phyloP scores from a whole-genome alignment of 2,888 invertebrate species.

The Poecilus cupreus region DNA sequence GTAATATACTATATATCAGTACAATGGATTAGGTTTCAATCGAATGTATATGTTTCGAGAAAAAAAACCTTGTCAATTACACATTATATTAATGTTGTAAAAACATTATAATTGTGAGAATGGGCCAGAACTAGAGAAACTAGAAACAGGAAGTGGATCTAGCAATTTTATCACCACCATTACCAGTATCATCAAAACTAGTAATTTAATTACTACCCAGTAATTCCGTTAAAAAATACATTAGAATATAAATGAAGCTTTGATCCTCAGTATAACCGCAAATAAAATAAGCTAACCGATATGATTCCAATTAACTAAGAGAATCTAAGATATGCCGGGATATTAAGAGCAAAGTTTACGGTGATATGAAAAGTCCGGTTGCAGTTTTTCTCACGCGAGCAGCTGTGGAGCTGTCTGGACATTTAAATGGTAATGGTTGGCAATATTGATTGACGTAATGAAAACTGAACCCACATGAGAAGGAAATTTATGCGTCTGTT shows the following conservation, averaged over 20 bases:
- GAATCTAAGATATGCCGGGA: not conserved
- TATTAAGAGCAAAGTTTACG: not conserved
- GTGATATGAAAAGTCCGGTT: conserved; percentile 20
- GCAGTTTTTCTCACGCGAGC: conserved; percentile 11
- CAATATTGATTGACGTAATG: conserved; percentile 52
- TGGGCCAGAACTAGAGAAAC: too few relatives aligned
- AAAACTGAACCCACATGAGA: conserved; percentile 38
- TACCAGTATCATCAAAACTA: not conserved
- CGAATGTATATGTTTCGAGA: too few relatives aligned
- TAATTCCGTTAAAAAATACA: not conserved
- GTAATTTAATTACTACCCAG: not conserved
- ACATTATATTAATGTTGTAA: too few relatives aligned
- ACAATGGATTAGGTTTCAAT: too few relatives aligned
- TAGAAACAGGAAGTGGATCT: not conserved
- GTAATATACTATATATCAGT: too few relatives aligned
- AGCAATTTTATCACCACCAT: not conserved
- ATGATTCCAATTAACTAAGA: not conserved
- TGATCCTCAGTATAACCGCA: too few relatives aligned
- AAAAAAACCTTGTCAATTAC: too few relatives aligned
- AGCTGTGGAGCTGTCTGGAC: conserved; percentile 1
- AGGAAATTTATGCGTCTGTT: conserved; percentile 9
- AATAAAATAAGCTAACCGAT: not conserved
- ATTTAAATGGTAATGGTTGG: conserved; percentile 52
- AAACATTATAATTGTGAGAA: too few relatives aligned
- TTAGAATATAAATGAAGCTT: too few relatives aligned